Percentiles rank a stretch among this genome's conserved stretches.
Evolutionary conservation across 2,888 invertebrate species (phyloP).

Genomic region (Diloba caeruleocephala): DNA sequence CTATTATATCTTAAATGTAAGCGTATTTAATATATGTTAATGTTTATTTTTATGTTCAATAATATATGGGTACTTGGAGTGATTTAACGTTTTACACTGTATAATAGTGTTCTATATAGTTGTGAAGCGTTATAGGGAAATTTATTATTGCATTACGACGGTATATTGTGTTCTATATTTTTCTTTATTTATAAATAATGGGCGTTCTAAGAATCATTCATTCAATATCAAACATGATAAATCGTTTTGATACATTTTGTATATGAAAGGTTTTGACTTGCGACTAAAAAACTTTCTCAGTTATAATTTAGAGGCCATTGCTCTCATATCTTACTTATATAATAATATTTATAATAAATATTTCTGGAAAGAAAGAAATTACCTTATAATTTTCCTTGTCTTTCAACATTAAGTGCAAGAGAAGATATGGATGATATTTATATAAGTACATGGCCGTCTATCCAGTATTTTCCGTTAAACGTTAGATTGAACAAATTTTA

Average conservation of each 20-base stretch:
- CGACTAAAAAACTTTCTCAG: background rate
- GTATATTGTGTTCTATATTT: constrained; percentile 19
- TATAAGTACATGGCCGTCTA: constrained; percentile 22
- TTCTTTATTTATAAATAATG: constrained; percentile 6
- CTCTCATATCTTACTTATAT: constrained; percentile 19
- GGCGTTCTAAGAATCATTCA: constrained; percentile 3
- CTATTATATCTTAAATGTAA: constrained; percentile 51
- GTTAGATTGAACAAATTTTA: constrained; percentile 70
- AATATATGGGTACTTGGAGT: constrained; percentile 41
- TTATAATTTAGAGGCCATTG: too few relatives aligned
- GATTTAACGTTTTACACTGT: constrained; percentile 49
- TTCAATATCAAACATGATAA: background rate
- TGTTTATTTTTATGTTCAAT: constrained; percentile 45
- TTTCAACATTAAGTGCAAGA: constrained; percentile 18
- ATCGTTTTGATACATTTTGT: too few relatives aligned
- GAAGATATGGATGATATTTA: constrained; percentile 17
- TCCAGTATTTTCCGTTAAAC: constrained; percentile 50
- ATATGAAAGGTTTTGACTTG: background rate
- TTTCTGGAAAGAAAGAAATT: constrained; percentile 1
- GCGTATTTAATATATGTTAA: constrained; percentile 51
- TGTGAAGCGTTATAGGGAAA: constrained; percentile 46
- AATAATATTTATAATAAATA: constrained; percentile 13
- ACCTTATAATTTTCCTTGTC: constrained; percentile 12
- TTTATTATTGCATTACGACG: constrained; percentile 35
- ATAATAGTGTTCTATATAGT: constrained; percentile 50